Base-by-base conservation (phyloP, 2,797 vertebrate species). In the Buceros bicornis region DNA sequence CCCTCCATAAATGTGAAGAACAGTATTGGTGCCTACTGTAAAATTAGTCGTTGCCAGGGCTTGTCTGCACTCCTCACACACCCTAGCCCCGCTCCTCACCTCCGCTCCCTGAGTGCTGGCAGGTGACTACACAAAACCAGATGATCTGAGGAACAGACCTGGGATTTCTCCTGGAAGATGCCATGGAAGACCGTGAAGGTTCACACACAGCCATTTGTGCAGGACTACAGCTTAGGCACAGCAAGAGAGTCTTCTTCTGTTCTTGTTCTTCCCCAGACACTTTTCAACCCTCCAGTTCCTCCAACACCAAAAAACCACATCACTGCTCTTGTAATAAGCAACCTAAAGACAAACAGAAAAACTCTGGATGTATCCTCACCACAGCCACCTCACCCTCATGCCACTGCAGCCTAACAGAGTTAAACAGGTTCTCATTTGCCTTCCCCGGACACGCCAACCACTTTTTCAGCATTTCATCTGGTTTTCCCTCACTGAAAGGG, bases 301-400 rank as follows among this genome's bases (percentile, higher is more conserved):
- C 48, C 35, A 50, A 50, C 13, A 64, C 10, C 12, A 47, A 82
- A 26, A 19, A 3, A 5, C 2, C 56, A 13, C n/a, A 48, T 9
- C 17, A 13, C 47, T 28, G 20, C 21, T 26, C 8, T 24, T n/a
- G 13, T 16, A 54, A 16, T 5, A n/a, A 5, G 16, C 82, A 50
- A 21, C 16, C 45, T 50, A 72, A 62, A 79, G 65, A 2, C 17
- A 72, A 45, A 17, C 7, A 56, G 25, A 43, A 54, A 72, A 51
- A 11, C 4, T 6, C 16, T 1, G 0, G 16, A 24, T 8, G 3
- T 29, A 25, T 21, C 48, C 61, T 74, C 42, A 56, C 22, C 16
- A 37, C 2, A 6, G 29, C 43, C 42, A 76, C 20, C 35, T 13
- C 19, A 47, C 3, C 25, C 20, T 65, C 25, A 25, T 1, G 6